These are phyloP conservation scores for Lophius americanus DNA, from an alignment of 2,797 vertebrate genomes.

Conservation along the genomic window DNA sequence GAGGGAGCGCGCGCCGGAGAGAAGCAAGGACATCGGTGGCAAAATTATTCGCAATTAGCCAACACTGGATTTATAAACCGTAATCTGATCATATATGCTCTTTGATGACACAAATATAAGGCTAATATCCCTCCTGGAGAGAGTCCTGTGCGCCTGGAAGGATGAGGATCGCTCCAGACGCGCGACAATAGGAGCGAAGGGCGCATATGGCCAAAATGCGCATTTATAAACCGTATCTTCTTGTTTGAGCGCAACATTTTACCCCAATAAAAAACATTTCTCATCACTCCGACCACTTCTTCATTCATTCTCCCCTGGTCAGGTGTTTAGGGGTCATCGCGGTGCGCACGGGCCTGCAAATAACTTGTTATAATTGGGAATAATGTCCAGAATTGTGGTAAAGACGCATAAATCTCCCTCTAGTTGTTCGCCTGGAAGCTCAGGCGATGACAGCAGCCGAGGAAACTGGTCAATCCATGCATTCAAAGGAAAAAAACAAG, in stretches of 20 bases:
- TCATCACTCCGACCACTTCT: neutral
- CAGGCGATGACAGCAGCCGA: neutral
- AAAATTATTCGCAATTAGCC: conserved; percentile 4
- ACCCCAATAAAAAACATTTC: neutral
- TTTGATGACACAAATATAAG: conserved; percentile 12
- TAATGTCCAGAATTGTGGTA: conserved; percentile 1
- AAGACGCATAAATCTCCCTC: neutral
- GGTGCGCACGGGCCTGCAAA: conserved; percentile 18
- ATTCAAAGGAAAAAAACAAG: neutral
- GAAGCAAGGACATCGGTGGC: conserved; percentile 48
- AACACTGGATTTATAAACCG: neutral
- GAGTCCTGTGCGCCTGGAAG: conserved; percentile 17
- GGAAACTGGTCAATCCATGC: neutral
- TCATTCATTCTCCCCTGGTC: neutral
- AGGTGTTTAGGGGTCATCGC: conserved; percentile 19
- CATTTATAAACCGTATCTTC: neutral
- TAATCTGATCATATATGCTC: neutral
- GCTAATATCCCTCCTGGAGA: neutral
- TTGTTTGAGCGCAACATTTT: neutral
- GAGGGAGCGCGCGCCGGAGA: conserved; percentile 7
- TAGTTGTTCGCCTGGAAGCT: neutral
- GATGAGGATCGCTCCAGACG: conserved; percentile 33
- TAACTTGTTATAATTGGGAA: neutral
- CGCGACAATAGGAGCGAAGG: conserved; percentile 17
- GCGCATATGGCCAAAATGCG: conserved; percentile 16